Base-by-base conservation (phyloP, 2,888 invertebrate species). In the Epistrophe eligans region DNA sequence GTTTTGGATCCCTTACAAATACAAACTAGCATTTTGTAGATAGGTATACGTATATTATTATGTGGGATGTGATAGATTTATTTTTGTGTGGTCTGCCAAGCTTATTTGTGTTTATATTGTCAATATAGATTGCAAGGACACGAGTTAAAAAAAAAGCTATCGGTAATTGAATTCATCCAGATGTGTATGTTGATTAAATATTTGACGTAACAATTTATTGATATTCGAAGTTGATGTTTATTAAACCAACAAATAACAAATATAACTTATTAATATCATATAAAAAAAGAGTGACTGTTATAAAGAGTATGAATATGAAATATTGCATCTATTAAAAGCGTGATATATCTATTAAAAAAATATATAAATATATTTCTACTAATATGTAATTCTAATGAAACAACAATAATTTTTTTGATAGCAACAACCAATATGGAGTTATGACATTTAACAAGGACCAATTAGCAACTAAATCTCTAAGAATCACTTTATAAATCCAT, bases 151-250 rank as follows among this genome's bases (percentile, higher is more conserved):
- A 50, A 48, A 50, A 66, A 35, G 35, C 35, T 50, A 67, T 38
- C 15, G 13, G 38, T 50, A 67, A 38, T 67, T 67, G 15, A 13
- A 50, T 50, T 35, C 9, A 35, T 19, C 17, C 50, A 28, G 8
- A 55, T 67, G 32, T 15, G 67, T 19, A 50, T 67, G 50, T 50
- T 50, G 35, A 50, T 67, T 67, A 67, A 67, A 67, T 67, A 67
- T 67, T 67, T 35, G 67, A 17, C 50, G 2, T 38, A 17, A 19
- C 17, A 67, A 67, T 67, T 67, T 67, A 67, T 50, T 67, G 32
- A 50, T 50, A 35, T 50, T 50, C 8, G 17, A 50, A 67, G 50
- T 67, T 50, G 67, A 50, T 67, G 19, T 67, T 67, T 67, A 67
- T 19, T 35, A 38, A 50, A 67, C 9, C 35, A 17, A 67, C 35